Base-by-base conservation (phyloP, 1,140 invertebrate genomes). In the Vollenhovia emeryi region DNA sequence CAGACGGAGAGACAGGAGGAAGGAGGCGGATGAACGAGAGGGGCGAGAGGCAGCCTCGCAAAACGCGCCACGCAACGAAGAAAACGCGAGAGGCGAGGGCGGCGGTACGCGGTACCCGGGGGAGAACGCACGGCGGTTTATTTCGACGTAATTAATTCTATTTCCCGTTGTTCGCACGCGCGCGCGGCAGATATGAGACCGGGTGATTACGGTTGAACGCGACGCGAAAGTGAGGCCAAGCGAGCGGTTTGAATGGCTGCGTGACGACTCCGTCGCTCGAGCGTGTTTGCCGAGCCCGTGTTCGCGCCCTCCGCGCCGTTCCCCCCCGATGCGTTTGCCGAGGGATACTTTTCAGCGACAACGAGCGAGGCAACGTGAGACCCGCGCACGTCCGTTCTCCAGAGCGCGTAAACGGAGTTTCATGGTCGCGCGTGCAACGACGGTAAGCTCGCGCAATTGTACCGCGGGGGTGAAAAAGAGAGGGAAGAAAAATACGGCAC, bases 121-220 rank as follows among this genome's bases (percentile, higher is more conserved):
- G 5, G 9, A 57, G 43, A 55, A 40, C 76, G 21, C 55, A 33
- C 36, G 40, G 30, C 55, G 24, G 43, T 71, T 89, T 76, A 64
- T 76, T 69, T 64, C 40, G 62, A 18, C 48, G 24, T 88, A 89
- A 89, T 89, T 89, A 89, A 89, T 88, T 88, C 40, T 69, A 88
- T 88, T 79, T 7, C 74, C 43, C n/a, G 80, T 24, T 55, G 57
- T 83, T 80, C 48, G 62, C 57, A 33, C 48, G 45, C 86, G 59
- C 86, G 59, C 40, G 15, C n/a, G 13, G 55, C 55, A 15, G 71
- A 74, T 69, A 85, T 48, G 82, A 79, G 55, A 45, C 66, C 48
- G 33, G 21, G 40, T 40, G 57, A 89, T 88, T 85, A 55, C 59
- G 52, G 43, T 15, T 85, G 30, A 79, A 79, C 68, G 82, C 50